Percentiles rank a stretch among this genome's conserved stretches.
These are phyloP conservation scores for Bucco capensis DNA, from an alignment of 2,113 vertebrate genomes.

Conservation along the genomic window DNA sequence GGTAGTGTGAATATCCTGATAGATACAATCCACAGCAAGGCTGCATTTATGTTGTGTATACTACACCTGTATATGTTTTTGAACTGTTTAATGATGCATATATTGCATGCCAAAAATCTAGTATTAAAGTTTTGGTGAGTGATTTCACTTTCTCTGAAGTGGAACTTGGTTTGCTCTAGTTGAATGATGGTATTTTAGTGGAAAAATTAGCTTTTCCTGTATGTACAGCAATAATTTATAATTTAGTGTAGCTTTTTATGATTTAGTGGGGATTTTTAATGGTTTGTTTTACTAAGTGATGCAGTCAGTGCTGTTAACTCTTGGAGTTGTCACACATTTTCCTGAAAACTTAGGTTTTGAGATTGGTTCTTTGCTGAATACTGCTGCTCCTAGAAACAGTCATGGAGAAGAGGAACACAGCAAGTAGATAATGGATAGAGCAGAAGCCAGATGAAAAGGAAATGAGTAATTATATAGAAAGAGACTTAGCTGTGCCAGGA, in stretches of 20 bases:
- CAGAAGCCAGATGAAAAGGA: conserved; percentile 10
- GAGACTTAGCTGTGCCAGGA: neutral
- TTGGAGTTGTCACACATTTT: neutral
- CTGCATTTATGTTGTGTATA: conserved; percentile 71
- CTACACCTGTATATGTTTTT: conserved; percentile 87
- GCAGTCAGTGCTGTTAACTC: neutral
- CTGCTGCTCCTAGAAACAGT: neutral
- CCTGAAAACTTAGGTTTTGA: neutral
- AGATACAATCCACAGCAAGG: conserved; percentile 81
- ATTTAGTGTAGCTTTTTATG: neutral
- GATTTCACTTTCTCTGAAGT: neutral
- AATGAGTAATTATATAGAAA: neutral
- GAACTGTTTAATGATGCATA: conserved; percentile 79
- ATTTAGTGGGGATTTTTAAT: neutral
- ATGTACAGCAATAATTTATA: neutral
- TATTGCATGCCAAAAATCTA: conserved; percentile 80
- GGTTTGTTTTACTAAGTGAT: neutral
- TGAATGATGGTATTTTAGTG: neutral
- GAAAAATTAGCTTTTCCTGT: neutral
- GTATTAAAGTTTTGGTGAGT: conserved; percentile 92
- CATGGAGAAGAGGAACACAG: neutral
- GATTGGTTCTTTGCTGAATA: neutral
- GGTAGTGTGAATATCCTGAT: conserved; percentile 84
- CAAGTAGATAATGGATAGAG: neutral
- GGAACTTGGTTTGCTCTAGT: neutral